A percentile compares a stretch with the other conserved stretches of the same genome.
phyloP scores from a whole-genome alignment of 2,888 invertebrate species.

The Chrysotoxum bicinctum region DNA sequence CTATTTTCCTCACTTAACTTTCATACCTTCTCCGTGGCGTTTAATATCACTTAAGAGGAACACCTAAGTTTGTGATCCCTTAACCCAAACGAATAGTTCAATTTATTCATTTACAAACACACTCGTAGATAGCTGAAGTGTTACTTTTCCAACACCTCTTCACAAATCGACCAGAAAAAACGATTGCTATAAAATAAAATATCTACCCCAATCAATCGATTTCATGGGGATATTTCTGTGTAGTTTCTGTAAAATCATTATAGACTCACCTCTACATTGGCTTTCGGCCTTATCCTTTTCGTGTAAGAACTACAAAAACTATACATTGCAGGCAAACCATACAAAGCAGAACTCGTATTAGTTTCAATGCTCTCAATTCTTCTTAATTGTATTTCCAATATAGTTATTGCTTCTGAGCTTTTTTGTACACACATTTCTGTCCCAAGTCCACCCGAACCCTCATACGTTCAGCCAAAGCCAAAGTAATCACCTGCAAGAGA shows the following conservation, averaged over 20 bases:
- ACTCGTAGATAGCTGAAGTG: not conserved
- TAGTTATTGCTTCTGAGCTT: slow-evolving; percentile 29
- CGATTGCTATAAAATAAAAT: slow-evolving; percentile 19
- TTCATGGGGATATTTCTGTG: slow-evolving; percentile 18
- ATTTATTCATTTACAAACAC: not conserved
- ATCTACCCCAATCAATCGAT: slow-evolving; percentile 48
- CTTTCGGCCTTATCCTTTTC: not conserved
- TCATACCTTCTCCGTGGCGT: not conserved
- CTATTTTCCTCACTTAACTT: not conserved
- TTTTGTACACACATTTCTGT: slow-evolving; percentile 8
- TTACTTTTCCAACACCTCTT: not conserved
- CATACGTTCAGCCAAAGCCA: slow-evolving; percentile 21
- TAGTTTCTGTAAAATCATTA: slow-evolving; percentile 33
- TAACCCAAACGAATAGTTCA: slow-evolving; percentile 13
- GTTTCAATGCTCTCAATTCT: slow-evolving; percentile 29
- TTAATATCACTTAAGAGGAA: slow-evolving; percentile 22
- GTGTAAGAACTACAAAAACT: not conserved
- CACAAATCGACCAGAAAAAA: slow-evolving; percentile 22
- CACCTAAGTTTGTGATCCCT: not conserved
- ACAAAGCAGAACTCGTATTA: slow-evolving; percentile 17
- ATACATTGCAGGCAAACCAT: not conserved
- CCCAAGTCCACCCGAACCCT: not conserved
- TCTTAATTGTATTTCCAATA: slow-evolving; percentile 57
- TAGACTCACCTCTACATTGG: slow-evolving; percentile 22
- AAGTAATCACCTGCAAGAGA: slow-evolving; percentile 71